Evolutionary conservation across 2,113 vertebrate species (phyloP), one percentile per base, ranked within the genome.

Genomic region (Henicopernis longicauda): DNA sequence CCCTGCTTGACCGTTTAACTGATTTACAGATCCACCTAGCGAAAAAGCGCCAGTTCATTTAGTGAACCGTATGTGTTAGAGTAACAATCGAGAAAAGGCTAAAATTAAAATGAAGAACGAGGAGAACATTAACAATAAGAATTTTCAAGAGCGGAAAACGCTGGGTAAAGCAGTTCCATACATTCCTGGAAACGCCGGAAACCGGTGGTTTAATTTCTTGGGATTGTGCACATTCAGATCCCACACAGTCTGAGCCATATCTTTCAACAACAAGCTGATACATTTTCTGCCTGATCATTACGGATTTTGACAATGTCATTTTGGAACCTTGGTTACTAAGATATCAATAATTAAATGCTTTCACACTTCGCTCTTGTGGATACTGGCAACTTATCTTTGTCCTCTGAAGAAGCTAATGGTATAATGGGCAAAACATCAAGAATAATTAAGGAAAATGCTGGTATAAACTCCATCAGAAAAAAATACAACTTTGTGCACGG

Each of bases 271-370:
- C 83, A 92, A 94, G 94, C 91, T 93, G 92, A 96, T 96, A 73
- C 79, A 84, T 96, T 96, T 96, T 95, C 95, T 88, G 69, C 95
- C 96, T 97, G 96, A 96, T 98, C 97, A 95, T 96, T 93, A 98
- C 89, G 97, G 97, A 97, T 92, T 98, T 97, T 98, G 97, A 98
- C 98, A 97, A 96, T 50, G 92, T 97, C 98, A 97, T 96, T 96
- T 97, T 89, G 95, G 97, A 98, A 94, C 96, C 97, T 97, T 96
- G 95, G 97, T 97, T 98, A 98, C 98, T 76, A 97, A 97, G 97
- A 97, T 98, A 98, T 98, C 98, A 98, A 98, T 98, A 98, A 98
- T 98, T 98, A 98, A 98, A 97, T 92, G 97, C 97, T 95, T 97
- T 98, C 97, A 97, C 98, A 98, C 98, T 98, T 98, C 45, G 78